Evolutionary conservation across 2,797 vertebrate genomes (phyloP).

Genomic region (Clarias pachynema): DNA sequence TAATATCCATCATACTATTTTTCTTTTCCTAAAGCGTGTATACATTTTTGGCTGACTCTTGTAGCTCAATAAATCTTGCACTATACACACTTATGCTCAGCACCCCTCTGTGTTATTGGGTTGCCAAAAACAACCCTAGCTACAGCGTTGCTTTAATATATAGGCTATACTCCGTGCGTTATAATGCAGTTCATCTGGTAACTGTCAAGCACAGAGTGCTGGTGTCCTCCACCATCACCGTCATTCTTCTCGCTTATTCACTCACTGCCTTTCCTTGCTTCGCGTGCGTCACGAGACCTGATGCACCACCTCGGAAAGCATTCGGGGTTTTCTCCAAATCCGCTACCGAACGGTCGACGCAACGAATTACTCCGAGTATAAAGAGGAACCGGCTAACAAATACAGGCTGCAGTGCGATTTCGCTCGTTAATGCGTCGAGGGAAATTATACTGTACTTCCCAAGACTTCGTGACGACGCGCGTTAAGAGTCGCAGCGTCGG

Average conservation of each 20-base stretch:
- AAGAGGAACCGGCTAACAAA: neutral
- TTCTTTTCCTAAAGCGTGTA: too few species aligned
- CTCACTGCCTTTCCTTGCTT: slow-evolving; percentile 9
- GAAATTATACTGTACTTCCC: neutral
- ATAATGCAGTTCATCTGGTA: slow-evolving; percentile 6
- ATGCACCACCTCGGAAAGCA: slow-evolving; percentile 20
- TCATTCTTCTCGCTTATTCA: slow-evolving; percentile 26
- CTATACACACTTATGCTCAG: neutral
- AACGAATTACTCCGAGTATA: neutral
- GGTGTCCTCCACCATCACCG: slow-evolving; percentile 34
- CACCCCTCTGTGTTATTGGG: neutral
- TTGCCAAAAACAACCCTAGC: neutral
- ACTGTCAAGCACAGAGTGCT: slow-evolving; percentile 9
- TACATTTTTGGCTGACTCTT: too few species aligned
- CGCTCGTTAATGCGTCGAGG: neutral
- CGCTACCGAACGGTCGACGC: neutral
- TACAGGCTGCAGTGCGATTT: neutral
- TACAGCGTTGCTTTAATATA: neutral
- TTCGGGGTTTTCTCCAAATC: neutral
- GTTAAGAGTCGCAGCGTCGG: neutral
- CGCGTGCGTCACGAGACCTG: slow-evolving; percentile 30
- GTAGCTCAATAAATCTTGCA: neutral
- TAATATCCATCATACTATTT: too few species aligned
- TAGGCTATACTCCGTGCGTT: neutral
- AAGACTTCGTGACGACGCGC: slow-evolving; percentile 1